Percentiles rank a stretch among this genome's conserved stretches.
Evolutionary conservation across 2,888 invertebrate genomes (phyloP).

Genomic region (Leptopterna dolabrata): DNA sequence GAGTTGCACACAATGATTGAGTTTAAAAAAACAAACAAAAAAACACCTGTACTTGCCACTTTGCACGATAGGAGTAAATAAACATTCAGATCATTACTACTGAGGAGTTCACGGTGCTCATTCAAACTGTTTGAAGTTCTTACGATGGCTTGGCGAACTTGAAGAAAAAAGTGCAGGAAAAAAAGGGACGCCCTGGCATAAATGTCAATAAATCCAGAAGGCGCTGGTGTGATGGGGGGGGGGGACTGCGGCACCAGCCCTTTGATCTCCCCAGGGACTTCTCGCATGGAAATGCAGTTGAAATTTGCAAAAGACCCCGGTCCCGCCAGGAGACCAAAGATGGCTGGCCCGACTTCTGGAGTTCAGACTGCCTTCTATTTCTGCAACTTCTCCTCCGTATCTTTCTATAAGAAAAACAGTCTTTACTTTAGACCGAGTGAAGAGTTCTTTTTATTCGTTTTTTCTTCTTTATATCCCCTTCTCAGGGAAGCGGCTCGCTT

Average conservation of each 20-base stretch:
- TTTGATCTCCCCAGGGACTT: constrained; percentile 22
- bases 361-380: constrained; percentile 30
- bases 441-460: constrained; percentile 13
- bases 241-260: constrained; percentile 17
- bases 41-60: neutral
- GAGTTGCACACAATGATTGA: too few relatives aligned
- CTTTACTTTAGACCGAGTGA: neutral
- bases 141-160: neutral
- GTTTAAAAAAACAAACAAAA: too few relatives aligned
- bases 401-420: constrained; percentile 31
- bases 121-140: constrained; percentile 13
- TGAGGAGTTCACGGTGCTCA: constrained; percentile 20
- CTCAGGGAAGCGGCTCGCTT: neutral
- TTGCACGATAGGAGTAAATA: neutral
- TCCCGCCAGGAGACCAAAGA: constrained; percentile 32
- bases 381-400: constrained; percentile 18
- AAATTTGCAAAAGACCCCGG: constrained; percentile 49
- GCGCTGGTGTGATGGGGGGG: neutral
- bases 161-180: neutral
- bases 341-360: constrained; percentile 28
- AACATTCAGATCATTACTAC: constrained; percentile 28
- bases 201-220: constrained; percentile 48
- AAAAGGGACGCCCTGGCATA: constrained; percentile 27
- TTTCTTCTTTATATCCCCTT: constrained; percentile 25
- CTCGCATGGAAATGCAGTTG: constrained; percentile 50